Conservation (phyloP, 2,888 invertebrate genomes). For the Stenichneumon culpator region DNA sequence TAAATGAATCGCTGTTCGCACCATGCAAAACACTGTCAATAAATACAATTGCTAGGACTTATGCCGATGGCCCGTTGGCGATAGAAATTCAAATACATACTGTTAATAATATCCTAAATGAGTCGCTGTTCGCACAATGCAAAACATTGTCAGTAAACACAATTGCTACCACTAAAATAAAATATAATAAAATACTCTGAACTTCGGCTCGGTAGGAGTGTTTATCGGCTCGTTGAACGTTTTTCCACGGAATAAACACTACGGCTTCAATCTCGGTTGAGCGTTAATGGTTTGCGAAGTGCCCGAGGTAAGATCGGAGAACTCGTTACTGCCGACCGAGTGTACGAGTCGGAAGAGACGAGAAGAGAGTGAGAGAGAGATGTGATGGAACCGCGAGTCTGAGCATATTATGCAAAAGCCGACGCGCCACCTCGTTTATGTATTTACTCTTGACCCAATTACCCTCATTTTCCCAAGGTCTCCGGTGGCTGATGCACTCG, state of each 20-base stretch:
- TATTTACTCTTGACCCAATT: constrained; percentile 71
- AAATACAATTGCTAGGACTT: too few relatives aligned
- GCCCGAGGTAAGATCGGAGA: constrained; percentile 36
- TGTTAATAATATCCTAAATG: too few relatives aligned
- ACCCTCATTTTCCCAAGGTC: constrained; percentile 55
- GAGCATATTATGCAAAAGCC: constrained; percentile 63
- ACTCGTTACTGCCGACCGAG: constrained; percentile 5
- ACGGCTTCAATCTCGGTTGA: constrained; percentile 6
- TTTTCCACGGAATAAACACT: neutral
- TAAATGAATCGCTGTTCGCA: too few relatives aligned
- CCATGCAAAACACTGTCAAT: too few relatives aligned
- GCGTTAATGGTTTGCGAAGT: constrained; percentile 32
- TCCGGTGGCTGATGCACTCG: constrained; percentile 47
- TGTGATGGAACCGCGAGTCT: constrained; percentile 45
- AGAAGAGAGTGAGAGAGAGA: constrained; percentile 4
- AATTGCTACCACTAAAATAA: neutral
- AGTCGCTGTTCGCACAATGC: too few relatives aligned
- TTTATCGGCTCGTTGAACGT: neutral
- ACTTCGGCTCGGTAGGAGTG: neutral
- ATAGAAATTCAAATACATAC: too few relatives aligned
- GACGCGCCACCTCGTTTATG: constrained; percentile 54
- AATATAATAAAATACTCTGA: neutral
- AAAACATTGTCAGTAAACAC: too few relatives aligned
- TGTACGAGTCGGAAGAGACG: constrained; percentile 12
- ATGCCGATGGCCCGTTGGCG: too few relatives aligned